Conservation (phyloP, 2,888 invertebrate species). For the Pollenia griseotomentosa region DNA sequence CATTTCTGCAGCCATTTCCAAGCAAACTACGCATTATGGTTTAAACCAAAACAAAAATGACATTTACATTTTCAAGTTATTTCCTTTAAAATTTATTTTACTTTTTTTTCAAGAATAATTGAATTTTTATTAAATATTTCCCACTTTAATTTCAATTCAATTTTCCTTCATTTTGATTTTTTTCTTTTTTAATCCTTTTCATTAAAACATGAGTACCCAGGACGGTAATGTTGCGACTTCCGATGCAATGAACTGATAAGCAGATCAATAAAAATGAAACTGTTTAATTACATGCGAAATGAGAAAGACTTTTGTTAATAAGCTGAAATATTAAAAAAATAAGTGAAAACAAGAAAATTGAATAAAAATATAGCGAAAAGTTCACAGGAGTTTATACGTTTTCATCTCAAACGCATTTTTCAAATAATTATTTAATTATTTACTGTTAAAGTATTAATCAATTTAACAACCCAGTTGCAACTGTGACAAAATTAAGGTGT, state of each 20-base stretch:
- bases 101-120: neutral
- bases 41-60: too few species aligned
- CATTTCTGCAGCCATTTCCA: too few species aligned
- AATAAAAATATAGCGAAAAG: neutral
- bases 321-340: neutral
- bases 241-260: constrained; percentile 24
- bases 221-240: constrained; percentile 10
- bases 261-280: constrained; percentile 30
- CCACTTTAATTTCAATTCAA: neutral
- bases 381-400: neutral
- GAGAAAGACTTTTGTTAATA: neutral
- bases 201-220: neutral
- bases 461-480: too few species aligned
- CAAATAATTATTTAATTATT: neutral
- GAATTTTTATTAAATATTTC: constrained; percentile 19
- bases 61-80: too few species aligned
- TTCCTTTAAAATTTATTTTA: too few species aligned
- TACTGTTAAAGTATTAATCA: too few species aligned
- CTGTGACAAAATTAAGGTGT: too few species aligned
- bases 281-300: neutral
- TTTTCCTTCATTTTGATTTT: neutral
- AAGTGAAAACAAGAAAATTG: too few species aligned
- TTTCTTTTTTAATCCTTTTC: neutral
- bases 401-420: neutral
- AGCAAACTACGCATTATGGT: too few species aligned